Evolutionary conservation across 2,888 invertebrate genomes (phyloP).

Genomic region (Dryobota labecula): DNA sequence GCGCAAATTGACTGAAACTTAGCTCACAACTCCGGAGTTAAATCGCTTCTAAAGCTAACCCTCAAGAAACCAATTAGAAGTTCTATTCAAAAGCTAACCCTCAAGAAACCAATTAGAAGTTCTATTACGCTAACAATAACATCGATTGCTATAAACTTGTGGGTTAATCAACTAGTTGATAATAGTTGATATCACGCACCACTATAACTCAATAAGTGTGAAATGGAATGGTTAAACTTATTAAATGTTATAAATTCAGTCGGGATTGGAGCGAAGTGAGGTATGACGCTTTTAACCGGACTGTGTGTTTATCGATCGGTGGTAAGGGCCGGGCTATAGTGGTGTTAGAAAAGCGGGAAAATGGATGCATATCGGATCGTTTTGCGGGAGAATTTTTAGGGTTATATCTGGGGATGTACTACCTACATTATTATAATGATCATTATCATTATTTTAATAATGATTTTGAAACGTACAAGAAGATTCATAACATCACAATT

Average conservation of each 20-base stretch:
- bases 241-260: conserved; percentile 69
- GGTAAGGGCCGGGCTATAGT: conserved; percentile 9
- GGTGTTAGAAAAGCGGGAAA: conserved; percentile 9
- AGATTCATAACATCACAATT: too few species aligned
- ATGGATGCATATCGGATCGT: background rate
- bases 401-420: background rate
- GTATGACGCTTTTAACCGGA: conserved; percentile 43
- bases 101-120: conserved; percentile 61
- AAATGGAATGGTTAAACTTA: conserved; percentile 76
- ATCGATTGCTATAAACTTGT: conserved; percentile 56
- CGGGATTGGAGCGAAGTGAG: conserved; percentile 54
- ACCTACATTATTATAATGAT: background rate
- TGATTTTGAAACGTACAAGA: background rate
- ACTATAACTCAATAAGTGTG: conserved; percentile 74
- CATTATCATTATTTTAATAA: too few species aligned
- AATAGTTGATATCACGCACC: conserved; percentile 56
- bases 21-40: background rate
- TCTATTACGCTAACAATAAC: conserved; percentile 61
- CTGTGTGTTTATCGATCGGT: conserved; percentile 46
- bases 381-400: conserved; percentile 4
- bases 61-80: conserved; percentile 58
- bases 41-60: background rate
- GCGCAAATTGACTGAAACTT: conserved; percentile 12
- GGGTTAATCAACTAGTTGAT: conserved; percentile 61
- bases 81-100: conserved; percentile 22